phyloP scores from a whole-genome alignment of 2,113 vertebrate genomes.

The Murina feae region DNA sequence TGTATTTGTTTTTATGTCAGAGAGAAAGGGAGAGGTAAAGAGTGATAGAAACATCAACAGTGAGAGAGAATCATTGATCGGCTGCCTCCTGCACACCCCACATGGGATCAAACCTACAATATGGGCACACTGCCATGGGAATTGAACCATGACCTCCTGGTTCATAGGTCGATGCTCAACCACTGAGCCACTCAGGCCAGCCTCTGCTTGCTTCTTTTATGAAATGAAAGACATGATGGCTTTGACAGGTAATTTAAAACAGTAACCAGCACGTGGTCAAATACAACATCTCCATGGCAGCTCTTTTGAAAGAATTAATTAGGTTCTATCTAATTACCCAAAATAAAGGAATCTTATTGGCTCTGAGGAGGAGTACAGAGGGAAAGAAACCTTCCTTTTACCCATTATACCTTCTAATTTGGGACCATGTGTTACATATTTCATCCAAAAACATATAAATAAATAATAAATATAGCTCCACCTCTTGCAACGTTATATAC shows the following conservation, averaged over 20 bases:
- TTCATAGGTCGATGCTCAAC: too few species aligned
- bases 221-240: not conserved
- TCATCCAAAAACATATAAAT: not conserved
- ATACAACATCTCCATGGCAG: not conserved
- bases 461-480: not conserved
- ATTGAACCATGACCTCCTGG: too few species aligned
- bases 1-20: too few species aligned
- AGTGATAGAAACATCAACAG: too few species aligned
- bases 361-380: not conserved
- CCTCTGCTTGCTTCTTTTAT: not conserved
- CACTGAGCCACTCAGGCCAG: too few species aligned
- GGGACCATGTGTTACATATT: not conserved
- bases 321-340: not conserved
- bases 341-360: not conserved
- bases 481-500: not conserved
- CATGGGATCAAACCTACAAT: too few species aligned
- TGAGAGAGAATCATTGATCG: too few species aligned
- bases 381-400: not conserved
- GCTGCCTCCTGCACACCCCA: too few species aligned
- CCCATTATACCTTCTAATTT: conserved; percentile 3
- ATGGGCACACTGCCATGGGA: too few species aligned
- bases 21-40: too few species aligned
- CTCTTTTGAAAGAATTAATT: not conserved
- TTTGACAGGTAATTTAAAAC: not conserved
- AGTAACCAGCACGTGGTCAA: not conserved